phyloP scores from a whole-genome alignment of 2,888 invertebrate species.

The Cosmorhoe ocellata region DNA sequence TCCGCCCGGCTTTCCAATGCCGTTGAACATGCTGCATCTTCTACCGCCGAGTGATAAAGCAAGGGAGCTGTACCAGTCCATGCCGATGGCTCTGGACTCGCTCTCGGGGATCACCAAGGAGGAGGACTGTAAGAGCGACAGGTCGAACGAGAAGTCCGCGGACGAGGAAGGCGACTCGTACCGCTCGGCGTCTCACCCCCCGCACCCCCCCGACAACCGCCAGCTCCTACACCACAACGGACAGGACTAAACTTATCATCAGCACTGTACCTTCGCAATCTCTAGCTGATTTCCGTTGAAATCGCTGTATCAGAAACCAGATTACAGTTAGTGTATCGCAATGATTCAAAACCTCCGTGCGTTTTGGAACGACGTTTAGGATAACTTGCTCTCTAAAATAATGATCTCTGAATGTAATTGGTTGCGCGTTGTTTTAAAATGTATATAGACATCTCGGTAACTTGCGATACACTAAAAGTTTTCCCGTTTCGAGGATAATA shows the following conservation, averaged over 20 bases:
- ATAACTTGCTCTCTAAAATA: conserved; percentile 34
- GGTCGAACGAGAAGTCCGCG: conserved; percentile 84
- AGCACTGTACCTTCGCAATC: conserved; percentile 36
- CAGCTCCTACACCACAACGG: conserved; percentile 90
- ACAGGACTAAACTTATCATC: conserved; percentile 84
- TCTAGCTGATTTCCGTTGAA: conserved; percentile 21
- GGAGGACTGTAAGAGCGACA: conserved; percentile 85
- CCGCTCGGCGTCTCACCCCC: conserved; percentile 80
- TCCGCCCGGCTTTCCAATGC: conserved; percentile 90
- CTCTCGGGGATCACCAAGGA: conserved; percentile 80
- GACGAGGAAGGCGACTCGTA: conserved; percentile 80
- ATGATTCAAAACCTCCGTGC: conserved; percentile 25
- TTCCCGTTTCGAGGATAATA: conserved; percentile 52
- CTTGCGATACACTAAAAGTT: conserved; percentile 53
- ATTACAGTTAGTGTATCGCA: conserved; percentile 51
- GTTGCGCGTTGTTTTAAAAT: conserved; percentile 24
- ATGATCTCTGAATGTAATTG: conserved; percentile 35
- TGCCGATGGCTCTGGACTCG: conserved; percentile 81
- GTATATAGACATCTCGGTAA: conserved; percentile 23
- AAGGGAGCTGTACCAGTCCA: conserved; percentile 83
- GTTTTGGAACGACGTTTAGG: conserved; percentile 27
- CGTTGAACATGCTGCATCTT: conserved; percentile 92
- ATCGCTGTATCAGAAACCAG: conserved; percentile 48
- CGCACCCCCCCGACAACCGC: conserved; percentile 83
- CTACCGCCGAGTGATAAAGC: conserved; percentile 90